Base-by-base conservation (phyloP, 2,797 vertebrate genomes). In the Cynopterus sphinx region DNA sequence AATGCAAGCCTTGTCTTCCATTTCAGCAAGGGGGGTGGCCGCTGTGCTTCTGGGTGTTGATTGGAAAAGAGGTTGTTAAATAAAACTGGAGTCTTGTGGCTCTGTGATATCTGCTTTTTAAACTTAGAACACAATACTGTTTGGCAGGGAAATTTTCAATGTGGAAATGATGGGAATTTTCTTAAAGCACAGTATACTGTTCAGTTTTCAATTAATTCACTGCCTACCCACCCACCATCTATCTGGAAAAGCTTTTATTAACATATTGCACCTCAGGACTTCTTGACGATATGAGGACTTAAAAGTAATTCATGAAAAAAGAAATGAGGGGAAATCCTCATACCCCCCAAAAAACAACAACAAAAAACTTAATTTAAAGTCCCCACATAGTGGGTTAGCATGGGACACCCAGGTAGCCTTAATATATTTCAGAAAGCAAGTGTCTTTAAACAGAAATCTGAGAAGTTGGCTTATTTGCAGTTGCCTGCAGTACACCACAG, bases 221-320 rank as follows among this genome's bases (percentile, higher is more conserved):
- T 93, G 61, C 95, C 77, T 97, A 67, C 61, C 81, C 86, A 95
- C 94, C 91, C 67, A 94, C 94, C 83, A 93, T 96, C 85, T 46
- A 55, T 92, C 96, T 70, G 67, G 91, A 96, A 96, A 94, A 59
- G 59, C 88, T 97, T 98, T 97, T 92, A 97, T 97, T 97, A 97
- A 95, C 79, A 87, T 89, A 87, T 26, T 93, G 74, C 67, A 87
- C 84, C 94, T 63, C 81, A 94, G 96, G 94, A 97, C 65, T 96
- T 92, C 86, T 97, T 83, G 84, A 91, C 95, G 79, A 75, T 96
- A 19, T 94, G 77, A 91, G 88, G 78, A 17, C 59, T 97, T 96
- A 88, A 97, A 97, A 96, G 71, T 85, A 75, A 95, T 70, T 96
- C 51, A 39, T 24, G 53, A 92, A 83, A 83, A 97, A 92, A 55